These are phyloP conservation scores for Saturnia japonica DNA, from an alignment of 2,888 invertebrate genomes.

Conservation along the genomic window DNA sequence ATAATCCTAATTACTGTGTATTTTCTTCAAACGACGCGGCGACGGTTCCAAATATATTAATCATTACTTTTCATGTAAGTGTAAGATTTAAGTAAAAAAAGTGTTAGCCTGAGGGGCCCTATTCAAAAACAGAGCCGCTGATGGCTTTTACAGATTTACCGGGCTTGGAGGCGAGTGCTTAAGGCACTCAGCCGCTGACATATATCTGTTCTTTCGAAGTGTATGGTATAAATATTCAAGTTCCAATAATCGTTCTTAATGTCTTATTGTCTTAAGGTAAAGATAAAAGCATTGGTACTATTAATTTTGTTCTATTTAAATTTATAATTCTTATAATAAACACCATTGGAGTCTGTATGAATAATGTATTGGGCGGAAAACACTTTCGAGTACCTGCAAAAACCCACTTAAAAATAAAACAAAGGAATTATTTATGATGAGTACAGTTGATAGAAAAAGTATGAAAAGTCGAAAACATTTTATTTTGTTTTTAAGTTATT, in stretches of 20 bases:
- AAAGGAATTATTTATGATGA: conserved; percentile 20
- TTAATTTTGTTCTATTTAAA: neutral
- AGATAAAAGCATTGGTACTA: neutral
- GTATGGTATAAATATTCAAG: neutral
- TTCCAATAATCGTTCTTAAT: neutral
- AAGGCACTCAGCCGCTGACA: no score
- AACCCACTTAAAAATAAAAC: conserved; percentile 21
- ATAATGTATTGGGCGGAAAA: conserved; percentile 14
- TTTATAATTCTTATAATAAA: conserved; percentile 3
- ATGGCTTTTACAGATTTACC: no score
- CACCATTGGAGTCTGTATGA: conserved; percentile 10
- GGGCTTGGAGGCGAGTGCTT: no score
- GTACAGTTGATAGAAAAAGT: conserved; percentile 3
- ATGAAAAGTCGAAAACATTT: neutral
- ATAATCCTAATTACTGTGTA: neutral
- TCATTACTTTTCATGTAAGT: neutral
- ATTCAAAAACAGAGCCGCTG: no score
- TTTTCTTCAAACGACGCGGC: neutral
- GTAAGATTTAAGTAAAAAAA: no score
- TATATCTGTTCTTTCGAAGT: neutral
- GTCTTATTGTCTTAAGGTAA: neutral
- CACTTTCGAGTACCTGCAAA: conserved; percentile 7
- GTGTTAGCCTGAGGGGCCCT: no score
- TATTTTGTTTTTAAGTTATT: neutral
- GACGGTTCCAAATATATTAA: no score